Percentiles rank a stretch among this genome's conserved stretches.
Conservation (phyloP, 35 echinoderm and acorn worm species). For the Heliocidaris tuberculata region DNA sequence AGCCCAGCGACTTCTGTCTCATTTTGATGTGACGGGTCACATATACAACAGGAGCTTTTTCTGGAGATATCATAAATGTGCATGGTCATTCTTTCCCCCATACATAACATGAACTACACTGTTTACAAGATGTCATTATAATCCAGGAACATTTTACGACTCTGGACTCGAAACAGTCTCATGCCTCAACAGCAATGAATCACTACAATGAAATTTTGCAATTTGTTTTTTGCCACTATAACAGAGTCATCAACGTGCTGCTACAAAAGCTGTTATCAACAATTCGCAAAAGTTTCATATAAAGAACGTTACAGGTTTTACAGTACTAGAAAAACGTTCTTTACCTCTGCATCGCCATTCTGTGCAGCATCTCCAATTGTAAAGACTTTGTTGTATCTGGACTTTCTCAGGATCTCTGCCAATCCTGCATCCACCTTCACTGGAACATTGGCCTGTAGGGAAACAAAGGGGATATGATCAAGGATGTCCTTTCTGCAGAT, state of each 20-base stretch:
- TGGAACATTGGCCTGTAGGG: background rate
- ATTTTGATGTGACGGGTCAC: no score
- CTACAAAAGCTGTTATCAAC: no score
- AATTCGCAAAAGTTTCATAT: background rate
- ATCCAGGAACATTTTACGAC: no score
- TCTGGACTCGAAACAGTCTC: background rate
- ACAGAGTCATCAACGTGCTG: no score
- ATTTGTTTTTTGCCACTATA: background rate
- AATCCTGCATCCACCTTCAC: conserved; percentile 26
- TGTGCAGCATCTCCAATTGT: background rate
- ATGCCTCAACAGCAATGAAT: background rate
- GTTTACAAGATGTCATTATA: no score
- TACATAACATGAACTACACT: no score
- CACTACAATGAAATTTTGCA: background rate
- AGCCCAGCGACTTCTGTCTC: no score
- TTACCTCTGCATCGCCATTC: background rate
- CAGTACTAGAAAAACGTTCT: background rate
- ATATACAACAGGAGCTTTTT: background rate
- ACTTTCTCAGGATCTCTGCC: background rate
- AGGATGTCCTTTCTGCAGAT: background rate
- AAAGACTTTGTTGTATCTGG: conserved; percentile 27
- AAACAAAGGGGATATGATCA: background rate
- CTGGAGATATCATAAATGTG: background rate
- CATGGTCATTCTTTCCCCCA: no score
- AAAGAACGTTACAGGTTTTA: background rate